Evolutionary conservation across 1,140 invertebrate genomes (phyloP).

Genomic region (Drosophila setifemur): DNA sequence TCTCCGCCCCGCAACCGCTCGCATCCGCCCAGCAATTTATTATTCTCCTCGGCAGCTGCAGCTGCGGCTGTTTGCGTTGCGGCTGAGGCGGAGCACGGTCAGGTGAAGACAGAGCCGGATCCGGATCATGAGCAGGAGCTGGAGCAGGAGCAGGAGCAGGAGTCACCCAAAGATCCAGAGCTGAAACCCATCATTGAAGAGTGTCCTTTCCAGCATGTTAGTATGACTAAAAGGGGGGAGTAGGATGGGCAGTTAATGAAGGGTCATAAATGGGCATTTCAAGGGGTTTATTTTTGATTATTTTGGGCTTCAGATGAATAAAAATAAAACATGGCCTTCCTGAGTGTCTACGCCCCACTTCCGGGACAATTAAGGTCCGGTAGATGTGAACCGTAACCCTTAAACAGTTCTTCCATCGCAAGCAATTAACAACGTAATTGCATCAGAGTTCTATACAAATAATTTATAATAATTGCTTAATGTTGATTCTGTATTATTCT

Average conservation of each 20-base stretch:
- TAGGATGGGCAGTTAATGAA: constrained; percentile 40
- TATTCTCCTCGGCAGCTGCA: constrained; percentile 60
- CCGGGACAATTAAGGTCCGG: constrained; percentile 6
- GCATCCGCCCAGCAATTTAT: constrained; percentile 69
- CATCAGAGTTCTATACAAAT: not conserved
- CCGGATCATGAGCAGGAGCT: not conserved
- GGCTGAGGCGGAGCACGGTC: constrained; percentile 37
- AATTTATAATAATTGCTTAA: no score
- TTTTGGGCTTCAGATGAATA: constrained; percentile 16
- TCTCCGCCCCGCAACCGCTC: constrained; percentile 27
- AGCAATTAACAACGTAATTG: constrained; percentile 21
- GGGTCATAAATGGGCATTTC: constrained; percentile 25
- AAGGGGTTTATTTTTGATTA: constrained; percentile 23
- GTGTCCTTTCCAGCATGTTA: constrained; percentile 32
- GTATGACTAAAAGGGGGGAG: constrained; percentile 29
- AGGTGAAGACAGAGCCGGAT: constrained; percentile 39
- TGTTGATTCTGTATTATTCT: no score
- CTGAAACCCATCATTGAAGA: constrained; percentile 7
- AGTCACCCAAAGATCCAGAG: not conserved
- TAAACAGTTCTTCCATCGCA: constrained; percentile 5
- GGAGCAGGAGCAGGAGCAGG: constrained; percentile 21
- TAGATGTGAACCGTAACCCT: constrained; percentile 4
- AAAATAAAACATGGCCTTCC: constrained; percentile 30
- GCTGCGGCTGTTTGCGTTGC: constrained; percentile 57
- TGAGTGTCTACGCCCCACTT: constrained; percentile 15